Evolutionary conservation across 2,113 vertebrate species (phyloP).

Genomic region (Passer domesticus): DNA sequence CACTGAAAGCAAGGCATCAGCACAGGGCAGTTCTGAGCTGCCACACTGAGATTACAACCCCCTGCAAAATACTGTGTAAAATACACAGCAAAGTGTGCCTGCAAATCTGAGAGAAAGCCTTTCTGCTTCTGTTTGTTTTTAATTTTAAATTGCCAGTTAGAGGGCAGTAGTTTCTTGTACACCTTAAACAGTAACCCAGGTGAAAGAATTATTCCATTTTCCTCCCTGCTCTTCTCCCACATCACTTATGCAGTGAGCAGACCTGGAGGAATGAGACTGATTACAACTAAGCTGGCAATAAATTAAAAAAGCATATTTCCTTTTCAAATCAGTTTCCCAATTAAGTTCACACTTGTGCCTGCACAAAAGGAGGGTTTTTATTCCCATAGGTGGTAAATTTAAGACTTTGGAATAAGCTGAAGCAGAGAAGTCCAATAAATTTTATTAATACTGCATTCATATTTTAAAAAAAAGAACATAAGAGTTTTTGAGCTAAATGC

Average conservation of each 20-base stretch:
- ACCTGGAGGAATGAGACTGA: neutral
- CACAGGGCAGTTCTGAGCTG: neutral
- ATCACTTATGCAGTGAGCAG: neutral
- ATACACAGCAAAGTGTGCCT: neutral
- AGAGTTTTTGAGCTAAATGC: neutral
- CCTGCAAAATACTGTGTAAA: neutral
- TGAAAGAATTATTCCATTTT: neutral
- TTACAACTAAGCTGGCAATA: neutral
- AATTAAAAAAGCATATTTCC: neutral
- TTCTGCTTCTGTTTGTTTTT: neutral
- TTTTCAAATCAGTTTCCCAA: neutral
- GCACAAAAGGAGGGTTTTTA: neutral
- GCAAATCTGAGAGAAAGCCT: neutral
- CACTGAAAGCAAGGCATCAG: neutral
- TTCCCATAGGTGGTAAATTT: neutral
- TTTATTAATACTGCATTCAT: neutral
- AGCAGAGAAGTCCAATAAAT: neutral
- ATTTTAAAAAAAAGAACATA: neutral
- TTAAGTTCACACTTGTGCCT: neutral
- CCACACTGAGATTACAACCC: neutral
- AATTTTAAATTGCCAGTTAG: neutral
- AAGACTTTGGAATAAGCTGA: neutral
- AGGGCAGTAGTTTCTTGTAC: neutral
- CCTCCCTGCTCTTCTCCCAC: neutral
- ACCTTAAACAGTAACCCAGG: neutral